phyloP scores from a whole-genome alignment of 2,888 invertebrate species.

The Tetragonisca angustula region DNA sequence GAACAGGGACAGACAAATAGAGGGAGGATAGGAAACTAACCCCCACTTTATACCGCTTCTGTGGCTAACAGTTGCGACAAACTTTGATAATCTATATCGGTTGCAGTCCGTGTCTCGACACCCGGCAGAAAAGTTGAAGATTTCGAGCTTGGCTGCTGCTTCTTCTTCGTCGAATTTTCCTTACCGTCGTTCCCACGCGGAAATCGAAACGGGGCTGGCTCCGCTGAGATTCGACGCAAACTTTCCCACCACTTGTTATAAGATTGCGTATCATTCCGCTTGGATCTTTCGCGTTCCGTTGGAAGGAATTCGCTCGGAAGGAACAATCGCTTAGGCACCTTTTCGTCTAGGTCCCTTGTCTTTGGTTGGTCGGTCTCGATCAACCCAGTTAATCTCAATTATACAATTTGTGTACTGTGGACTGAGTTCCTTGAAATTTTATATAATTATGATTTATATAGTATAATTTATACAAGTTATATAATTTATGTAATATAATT shows the following conservation, averaged over 20 bases:
- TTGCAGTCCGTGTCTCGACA: conserved; percentile 77
- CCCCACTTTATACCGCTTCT: conserved; percentile 66
- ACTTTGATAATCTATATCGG: conserved; percentile 80
- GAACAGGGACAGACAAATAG: conserved; percentile 6
- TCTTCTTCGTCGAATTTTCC: conserved; percentile 50
- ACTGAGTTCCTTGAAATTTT: no score
- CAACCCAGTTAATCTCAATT: no score
- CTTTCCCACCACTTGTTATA: conserved; percentile 5
- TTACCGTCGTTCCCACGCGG: conserved; percentile 27
- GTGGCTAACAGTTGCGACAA: conserved; percentile 75
- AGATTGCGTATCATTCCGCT: conserved; percentile 1
- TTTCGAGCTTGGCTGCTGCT: conserved; percentile 23
- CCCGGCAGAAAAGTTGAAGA: conserved; percentile 76
- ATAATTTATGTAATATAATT: no score
- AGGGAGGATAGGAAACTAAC: conserved; percentile 57
- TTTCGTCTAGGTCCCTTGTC: no score
- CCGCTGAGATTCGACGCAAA: conserved; percentile 16
- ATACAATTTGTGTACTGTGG: no score
- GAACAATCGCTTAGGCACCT: no score
- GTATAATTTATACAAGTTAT: no score
- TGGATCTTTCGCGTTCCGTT: background rate
- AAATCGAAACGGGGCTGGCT: conserved; percentile 15
- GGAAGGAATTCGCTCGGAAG: no score
- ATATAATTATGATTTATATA: no score
- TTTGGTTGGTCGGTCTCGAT: no score